These are phyloP conservation scores for Psilopogon haemacephalus DNA, from an alignment of 2,113 vertebrate species.

Conservation along the genomic window DNA sequence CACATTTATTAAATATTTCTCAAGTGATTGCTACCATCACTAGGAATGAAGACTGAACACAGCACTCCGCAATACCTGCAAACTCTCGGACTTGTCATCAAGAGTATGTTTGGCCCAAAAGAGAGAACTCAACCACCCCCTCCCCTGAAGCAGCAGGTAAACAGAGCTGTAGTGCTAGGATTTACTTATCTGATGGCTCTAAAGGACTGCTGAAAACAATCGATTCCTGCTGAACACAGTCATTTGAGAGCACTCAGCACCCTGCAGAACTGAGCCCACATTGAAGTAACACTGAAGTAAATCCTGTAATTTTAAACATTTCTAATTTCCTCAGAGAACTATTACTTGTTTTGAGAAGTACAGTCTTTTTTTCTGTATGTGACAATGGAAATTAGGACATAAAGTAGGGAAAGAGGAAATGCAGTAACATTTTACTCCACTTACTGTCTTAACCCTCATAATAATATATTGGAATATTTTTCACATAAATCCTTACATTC, in stretches of 20 bases:
- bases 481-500: not conserved
- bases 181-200: not conserved
- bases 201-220: not conserved
- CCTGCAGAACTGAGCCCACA: not conserved
- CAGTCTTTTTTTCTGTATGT: not conserved
- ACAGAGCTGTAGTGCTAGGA: not conserved
- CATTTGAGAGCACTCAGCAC: not conserved
- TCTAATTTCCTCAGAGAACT: not conserved
- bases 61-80: not conserved
- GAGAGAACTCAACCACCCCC: not conserved
- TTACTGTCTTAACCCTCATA: not conserved
- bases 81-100: not conserved
- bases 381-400: not conserved
- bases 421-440: not conserved
- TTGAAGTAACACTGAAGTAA: not conserved
- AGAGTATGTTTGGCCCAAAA: not conserved
- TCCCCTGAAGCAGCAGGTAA: not conserved
- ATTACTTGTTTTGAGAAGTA: not conserved
- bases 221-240: not conserved
- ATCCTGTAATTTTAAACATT: not conserved
- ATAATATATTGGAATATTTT: not conserved
- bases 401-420: not conserved
- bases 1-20: not conserved
- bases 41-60: not conserved
- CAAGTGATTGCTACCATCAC: not conserved